Evolutionary conservation across 2,888 invertebrate genomes (phyloP), one percentile per base, ranked within the genome.

Genomic region (Muscina levida): DNA sequence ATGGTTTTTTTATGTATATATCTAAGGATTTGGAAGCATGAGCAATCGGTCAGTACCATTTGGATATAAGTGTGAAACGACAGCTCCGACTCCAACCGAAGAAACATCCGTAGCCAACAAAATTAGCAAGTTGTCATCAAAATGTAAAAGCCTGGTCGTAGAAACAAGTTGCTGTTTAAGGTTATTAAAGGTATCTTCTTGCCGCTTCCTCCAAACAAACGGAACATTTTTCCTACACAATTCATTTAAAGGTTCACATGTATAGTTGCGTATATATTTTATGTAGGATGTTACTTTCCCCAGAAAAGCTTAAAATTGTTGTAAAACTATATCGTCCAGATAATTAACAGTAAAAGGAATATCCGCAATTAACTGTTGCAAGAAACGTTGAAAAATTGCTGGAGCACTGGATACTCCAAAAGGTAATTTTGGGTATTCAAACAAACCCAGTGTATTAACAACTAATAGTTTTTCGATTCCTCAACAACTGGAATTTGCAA

Each of bases 81-180:
- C 88, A 4, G 90, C 86, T 1, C 85, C 85, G 10, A 87, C 84
- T 3, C 84, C 86, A 26, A 77, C 82, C 1, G 84, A 82, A 11
- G 82, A 83, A 26, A 87, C 86, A 82, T 88, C 86, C 84, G 26
- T 89, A 4, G 85, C 85, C 22, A 87, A 48, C 19, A 65, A 4
- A 19, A 80, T 22, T 10, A 65, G 80, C 10, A 80, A 67, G 11
- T 81, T 37, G 24, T 81, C 67, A 3, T 77, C 72, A 31, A 71
- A 81, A 24, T 71, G 67, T 2, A 51, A 22, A 5, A 79, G 56
- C 15, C 73, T 65, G 0, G 68, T 76, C 10, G 66, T 75, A 22
- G 71, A 75, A 2, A 56, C 66, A 15, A 82, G 75, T 13, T 78
- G 26, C 2, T 1, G 10, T 65, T 79, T 79, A 1, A 82, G 46